These are phyloP conservation scores for Sarcophaga variegata DNA, from an alignment of 2,888 invertebrate species.

Conservation along the genomic window DNA sequence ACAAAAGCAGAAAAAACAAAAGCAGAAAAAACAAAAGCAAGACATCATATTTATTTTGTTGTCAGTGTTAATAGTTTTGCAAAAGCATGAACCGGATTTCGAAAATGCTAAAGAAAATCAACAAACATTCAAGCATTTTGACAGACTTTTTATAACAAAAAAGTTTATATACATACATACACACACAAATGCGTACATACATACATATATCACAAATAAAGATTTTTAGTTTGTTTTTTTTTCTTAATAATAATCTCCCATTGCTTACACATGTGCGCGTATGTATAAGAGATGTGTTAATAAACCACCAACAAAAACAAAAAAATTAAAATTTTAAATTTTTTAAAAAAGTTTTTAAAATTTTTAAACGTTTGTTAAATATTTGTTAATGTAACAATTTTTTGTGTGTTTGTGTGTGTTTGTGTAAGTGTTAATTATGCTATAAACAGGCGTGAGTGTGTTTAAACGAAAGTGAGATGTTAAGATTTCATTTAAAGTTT, in stretches of 20 bases:
- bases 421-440: slow-evolving; percentile 26
- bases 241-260: neutral
- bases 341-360: too few relatives aligned
- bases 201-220: neutral
- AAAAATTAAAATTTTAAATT: too few relatives aligned
- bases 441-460: slow-evolving; percentile 4
- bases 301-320: neutral
- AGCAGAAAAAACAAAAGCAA: slow-evolving; percentile 8
- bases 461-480: slow-evolving; percentile 9
- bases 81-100: slow-evolving; percentile 66
- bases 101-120: slow-evolving; percentile 40
- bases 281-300: neutral
- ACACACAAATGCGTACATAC: neutral
- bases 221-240: neutral
- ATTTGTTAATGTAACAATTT: too few relatives aligned
- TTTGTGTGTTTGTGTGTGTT: neutral
- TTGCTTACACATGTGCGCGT: neutral
- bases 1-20: neutral
- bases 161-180: neutral
- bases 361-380: too few relatives aligned
- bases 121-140: neutral
- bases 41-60: slow-evolving; percentile 23
- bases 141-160: neutral
- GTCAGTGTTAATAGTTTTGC: slow-evolving; percentile 50
- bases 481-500: slow-evolving; percentile 13